Percentiles rank a stretch among this genome's conserved stretches.
These are phyloP conservation scores for Pseudopleuronectes americanus DNA, from an alignment of 2,797 vertebrate species.

Conservation along the genomic window DNA sequence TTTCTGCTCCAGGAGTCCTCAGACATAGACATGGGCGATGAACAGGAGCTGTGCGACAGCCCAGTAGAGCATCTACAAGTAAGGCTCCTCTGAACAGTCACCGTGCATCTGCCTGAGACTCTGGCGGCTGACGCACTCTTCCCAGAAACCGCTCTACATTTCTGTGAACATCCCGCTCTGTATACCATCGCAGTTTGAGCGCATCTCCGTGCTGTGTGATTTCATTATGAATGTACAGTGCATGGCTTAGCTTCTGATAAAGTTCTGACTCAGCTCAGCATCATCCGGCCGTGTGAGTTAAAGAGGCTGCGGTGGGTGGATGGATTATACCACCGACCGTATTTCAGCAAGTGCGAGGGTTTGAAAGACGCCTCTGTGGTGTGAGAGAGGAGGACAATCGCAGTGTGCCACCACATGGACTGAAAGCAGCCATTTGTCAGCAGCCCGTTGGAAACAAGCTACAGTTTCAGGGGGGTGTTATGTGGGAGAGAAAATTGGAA, in stretches of 20 bases:
- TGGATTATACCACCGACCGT: constrained; percentile 10
- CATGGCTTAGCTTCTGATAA: constrained; percentile 47
- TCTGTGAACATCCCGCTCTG: constrained; percentile 30
- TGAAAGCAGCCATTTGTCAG: constrained; percentile 35
- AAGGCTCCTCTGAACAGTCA: constrained; percentile 58
- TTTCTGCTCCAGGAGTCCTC: constrained; percentile 72
- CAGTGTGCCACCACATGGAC: background rate
- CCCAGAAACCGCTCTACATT: constrained; percentile 37
- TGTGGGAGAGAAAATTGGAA: background rate
- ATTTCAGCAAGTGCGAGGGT: constrained; percentile 19
- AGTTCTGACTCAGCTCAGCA: constrained; percentile 41
- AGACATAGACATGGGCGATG: constrained; percentile 73
- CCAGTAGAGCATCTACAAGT: constrained; percentile 71
- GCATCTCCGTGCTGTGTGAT: constrained; percentile 34
- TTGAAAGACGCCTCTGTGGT: constrained; percentile 46
- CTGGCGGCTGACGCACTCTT: constrained; percentile 22
- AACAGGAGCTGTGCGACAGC: constrained; percentile 71
- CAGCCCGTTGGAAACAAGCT: background rate
- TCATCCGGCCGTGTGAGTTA: constrained; percentile 22
- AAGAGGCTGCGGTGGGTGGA: constrained; percentile 33
- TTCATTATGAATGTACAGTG: constrained; percentile 41
- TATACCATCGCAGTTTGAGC: constrained; percentile 10
- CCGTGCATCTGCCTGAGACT: constrained; percentile 16
- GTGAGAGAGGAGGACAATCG: constrained; percentile 14
- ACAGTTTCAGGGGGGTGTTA: background rate